Base-by-base conservation (phyloP, 2,888 invertebrate species). In the Acronicta leporina region DNA sequence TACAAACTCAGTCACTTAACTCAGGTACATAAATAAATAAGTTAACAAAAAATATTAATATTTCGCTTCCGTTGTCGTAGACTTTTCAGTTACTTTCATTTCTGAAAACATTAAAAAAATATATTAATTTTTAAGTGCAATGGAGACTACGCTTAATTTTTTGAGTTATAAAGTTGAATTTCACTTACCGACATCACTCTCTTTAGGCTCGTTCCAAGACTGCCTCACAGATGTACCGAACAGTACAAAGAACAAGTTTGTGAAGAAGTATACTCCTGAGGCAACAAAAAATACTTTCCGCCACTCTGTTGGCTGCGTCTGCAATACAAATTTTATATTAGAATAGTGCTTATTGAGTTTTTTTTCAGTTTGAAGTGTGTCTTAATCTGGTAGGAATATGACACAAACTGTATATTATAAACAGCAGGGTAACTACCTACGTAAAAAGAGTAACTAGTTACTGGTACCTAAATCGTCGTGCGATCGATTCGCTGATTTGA, bases 241-340 rank as follows among this genome's bases (percentile, higher is more conserved):
- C 11, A 96, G 82, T 2, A 97, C 81, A 84, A 96, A 98, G 76
- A 97, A 94, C 8, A 96, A 87, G 82, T 97, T 96, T 27, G 97
- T 96, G 44, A 96, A 86, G 60, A 97, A 94, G 81, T 97, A 97
- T 43, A 97, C 92, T 14, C 92, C 95, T 1, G 97, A 95, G 0
- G 97, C 95, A 30, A 97, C 93, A 83, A 96, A 96, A 91, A 97
- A 98, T 38, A 97, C 96, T 62, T 95, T 95, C 49, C 96, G 95
- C 98, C 98, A 98, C 84, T 97, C 96, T 13, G 84, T 69, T 11
- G 95, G 94, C 76, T 96, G 92, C 48, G 89, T 90, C 97, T 97
- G 90, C 87, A 78, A 71, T 9, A 45, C 14, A 44, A 5, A 59
- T 62, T 43, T 69, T 60, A 62, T 38, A 64, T 15, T 54, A 47